Conservation (phyloP, 2,888 invertebrate genomes). For the Brenthis daphne region DNA sequence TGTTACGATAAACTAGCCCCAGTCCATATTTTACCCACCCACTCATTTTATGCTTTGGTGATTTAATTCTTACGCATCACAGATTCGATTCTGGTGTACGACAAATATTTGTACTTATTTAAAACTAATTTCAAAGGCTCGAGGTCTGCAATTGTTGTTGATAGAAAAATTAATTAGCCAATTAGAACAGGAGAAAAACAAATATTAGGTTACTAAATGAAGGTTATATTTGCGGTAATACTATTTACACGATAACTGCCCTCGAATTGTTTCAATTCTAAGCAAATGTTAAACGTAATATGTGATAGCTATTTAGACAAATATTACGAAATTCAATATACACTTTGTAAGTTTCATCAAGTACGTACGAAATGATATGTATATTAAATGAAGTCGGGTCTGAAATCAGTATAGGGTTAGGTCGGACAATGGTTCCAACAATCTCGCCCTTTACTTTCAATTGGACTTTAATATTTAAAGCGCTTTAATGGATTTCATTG, state of each 20-base stretch:
- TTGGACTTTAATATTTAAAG: constrained; percentile 81
- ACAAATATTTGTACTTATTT: neutral
- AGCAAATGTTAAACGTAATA: neutral
- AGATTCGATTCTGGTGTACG: neutral
- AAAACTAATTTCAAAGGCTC: no score
- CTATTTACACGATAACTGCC: constrained; percentile 11
- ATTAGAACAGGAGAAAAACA: no score
- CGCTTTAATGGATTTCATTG: constrained; percentile 80
- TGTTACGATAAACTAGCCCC: no score
- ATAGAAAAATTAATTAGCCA: no score
- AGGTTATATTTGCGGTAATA: constrained; percentile 2
- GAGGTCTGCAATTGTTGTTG: no score
- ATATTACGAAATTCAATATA: constrained; percentile 3
- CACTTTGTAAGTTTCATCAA: constrained; percentile 27
- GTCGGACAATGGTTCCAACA: constrained; percentile 78
- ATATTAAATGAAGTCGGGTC: constrained; percentile 77
- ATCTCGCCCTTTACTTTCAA: constrained; percentile 78
- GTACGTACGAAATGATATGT: constrained; percentile 51
- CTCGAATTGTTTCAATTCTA: constrained; percentile 4
- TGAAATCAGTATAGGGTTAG: constrained; percentile 74
- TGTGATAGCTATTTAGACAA: constrained; percentile 7
- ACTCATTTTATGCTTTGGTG: no score
- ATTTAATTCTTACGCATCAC: neutral
- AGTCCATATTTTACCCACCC: no score
- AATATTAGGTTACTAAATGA: neutral